phyloP scores from a whole-genome alignment of 2,888 invertebrate genomes.

The Epirrhoe alternata region DNA sequence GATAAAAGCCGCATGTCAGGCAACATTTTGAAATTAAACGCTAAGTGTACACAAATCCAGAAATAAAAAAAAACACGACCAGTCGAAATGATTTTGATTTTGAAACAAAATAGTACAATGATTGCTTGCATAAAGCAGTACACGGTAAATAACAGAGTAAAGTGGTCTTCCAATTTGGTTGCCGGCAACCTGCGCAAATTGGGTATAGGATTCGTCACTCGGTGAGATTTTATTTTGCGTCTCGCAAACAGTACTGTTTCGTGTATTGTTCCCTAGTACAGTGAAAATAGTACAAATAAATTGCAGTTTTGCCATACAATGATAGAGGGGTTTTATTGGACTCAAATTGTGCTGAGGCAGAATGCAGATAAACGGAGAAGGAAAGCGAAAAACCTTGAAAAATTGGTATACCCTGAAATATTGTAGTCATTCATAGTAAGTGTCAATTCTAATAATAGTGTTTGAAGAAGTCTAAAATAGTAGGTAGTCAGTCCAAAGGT shows the following conservation, averaged over 20 bases:
- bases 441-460: too few relatives aligned
- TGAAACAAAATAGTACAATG: neutral
- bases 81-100: too few relatives aligned
- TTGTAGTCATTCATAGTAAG: too few relatives aligned
- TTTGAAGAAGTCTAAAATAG: too few relatives aligned
- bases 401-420: too few relatives aligned
- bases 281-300: neutral
- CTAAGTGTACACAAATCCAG: too few relatives aligned
- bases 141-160: constrained; percentile 13
- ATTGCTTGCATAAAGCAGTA: neutral
- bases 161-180: constrained; percentile 22
- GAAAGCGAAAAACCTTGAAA: too few relatives aligned
- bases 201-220: constrained; percentile 25
- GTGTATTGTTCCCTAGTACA: constrained; percentile 2
- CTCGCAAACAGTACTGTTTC: constrained; percentile 14
- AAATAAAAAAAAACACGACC: too few relatives aligned
- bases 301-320: neutral
- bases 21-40: too few relatives aligned
- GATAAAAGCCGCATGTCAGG: too few relatives aligned
- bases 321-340: neutral
- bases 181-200: constrained; percentile 24
- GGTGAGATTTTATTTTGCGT: constrained; percentile 19
- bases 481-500: too few relatives aligned
- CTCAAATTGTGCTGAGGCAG: neutral
- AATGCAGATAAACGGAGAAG: neutral